phyloP scores from a whole-genome alignment of 2,113 vertebrate species.

The Epinephelus cyanopodus region DNA sequence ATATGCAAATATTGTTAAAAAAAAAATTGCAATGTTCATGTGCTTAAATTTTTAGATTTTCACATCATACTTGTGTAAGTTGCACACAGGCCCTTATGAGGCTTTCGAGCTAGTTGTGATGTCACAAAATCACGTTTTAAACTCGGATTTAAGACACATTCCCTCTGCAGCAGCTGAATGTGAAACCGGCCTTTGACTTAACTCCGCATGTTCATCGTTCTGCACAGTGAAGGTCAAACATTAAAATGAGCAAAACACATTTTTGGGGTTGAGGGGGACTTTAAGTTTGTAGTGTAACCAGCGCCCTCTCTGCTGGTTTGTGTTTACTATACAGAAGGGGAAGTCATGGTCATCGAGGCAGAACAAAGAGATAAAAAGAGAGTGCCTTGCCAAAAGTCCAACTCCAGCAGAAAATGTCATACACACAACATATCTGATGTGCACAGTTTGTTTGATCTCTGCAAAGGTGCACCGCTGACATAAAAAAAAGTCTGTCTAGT shows the following conservation, averaged over 20 bases:
- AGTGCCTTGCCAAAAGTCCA: background rate
- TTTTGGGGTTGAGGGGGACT: background rate
- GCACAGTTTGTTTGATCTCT: background rate
- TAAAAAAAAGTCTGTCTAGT: background rate
- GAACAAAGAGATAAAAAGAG: slow-evolving; percentile 8
- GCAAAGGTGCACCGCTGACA: background rate
- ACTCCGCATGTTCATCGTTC: background rate
- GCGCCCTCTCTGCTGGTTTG: slow-evolving; percentile 10
- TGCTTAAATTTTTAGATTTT: background rate
- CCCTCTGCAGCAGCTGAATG: no score
- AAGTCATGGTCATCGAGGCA: slow-evolving; percentile 8
- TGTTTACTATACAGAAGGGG: slow-evolving; percentile 41
- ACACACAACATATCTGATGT: slow-evolving; percentile 1
- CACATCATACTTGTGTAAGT: background rate
- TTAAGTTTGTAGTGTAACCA: slow-evolving; percentile 41
- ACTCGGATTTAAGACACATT: background rate
- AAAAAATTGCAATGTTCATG: background rate
- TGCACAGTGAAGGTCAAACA: slow-evolving; percentile 11
- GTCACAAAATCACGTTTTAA: background rate
- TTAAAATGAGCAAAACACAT: slow-evolving; percentile 3
- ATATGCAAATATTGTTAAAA: background rate
- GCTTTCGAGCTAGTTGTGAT: background rate
- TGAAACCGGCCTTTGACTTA: background rate
- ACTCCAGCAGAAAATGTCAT: slow-evolving; percentile 17
- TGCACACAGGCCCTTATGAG: background rate